Evolutionary conservation across 2,888 invertebrate genomes (phyloP), one percentile per base, ranked within the genome.

Genomic region (Saturnia japonica): DNA sequence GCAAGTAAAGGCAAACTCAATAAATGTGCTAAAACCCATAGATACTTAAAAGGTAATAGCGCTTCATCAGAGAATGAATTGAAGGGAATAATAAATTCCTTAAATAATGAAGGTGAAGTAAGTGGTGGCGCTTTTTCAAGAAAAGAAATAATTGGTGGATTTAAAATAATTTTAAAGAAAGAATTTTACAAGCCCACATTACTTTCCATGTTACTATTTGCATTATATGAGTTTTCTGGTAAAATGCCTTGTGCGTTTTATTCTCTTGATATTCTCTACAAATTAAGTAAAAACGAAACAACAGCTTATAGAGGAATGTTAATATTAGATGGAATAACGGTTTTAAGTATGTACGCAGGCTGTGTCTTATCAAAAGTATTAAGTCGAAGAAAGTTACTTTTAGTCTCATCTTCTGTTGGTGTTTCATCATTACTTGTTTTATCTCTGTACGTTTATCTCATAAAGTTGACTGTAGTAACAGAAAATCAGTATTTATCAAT

Each of bases 291-390:
- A 0, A 79, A 72, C 42, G 84, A 86, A 72, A 69, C 73, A 0
- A 78, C 80, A 0, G 87, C 87, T 0, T 88, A 88, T 22, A 77
- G 71, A 0, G 81, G 78, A 1, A 86, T 88, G 84, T 70, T 88
- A n/a, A 81, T 86, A 45, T 74, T 88, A 60, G 88, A 88, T 67
- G 88, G 84, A 0, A 72, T 87, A 0, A 84, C 87, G 16, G 79
- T 88, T 4, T 25, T 78, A 0, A 79, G 84, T 67, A 83, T 83
- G 82, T 85, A 84, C 47, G 19, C 77, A 0, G 82, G 84, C 16
- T 76, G 80, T 54, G 9, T 68, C 28, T 60, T 84, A 67, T 74
- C 80, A 0, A 85, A 75, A 72, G 68, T 72, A n/a, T 42, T 82
- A 0, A 84, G 76, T 72, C 74, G 83, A 57, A 77, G 85, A 43